phyloP scores from a whole-genome alignment of 2,888 invertebrate species.

The Amphipoea lucens region DNA sequence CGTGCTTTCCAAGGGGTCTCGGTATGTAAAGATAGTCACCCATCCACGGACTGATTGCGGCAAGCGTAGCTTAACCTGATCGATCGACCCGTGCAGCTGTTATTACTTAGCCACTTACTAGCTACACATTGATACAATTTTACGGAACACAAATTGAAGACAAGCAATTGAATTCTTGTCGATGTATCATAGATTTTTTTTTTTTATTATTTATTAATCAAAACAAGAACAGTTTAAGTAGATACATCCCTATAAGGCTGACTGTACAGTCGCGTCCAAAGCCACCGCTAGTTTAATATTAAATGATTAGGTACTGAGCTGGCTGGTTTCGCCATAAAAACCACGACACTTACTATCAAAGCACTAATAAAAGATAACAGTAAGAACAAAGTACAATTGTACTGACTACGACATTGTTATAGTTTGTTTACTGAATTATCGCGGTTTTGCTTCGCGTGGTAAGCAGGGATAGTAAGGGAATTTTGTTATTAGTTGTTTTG shows the following conservation, averaged over 20 bases:
- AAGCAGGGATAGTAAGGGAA: slow-evolving; percentile 5
- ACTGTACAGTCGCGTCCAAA: slow-evolving; percentile 48
- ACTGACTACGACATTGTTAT: slow-evolving; percentile 74
- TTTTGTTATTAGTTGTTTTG: slow-evolving; percentile 23
- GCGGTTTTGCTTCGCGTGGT: slow-evolving; percentile 41
- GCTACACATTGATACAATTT: not conserved
- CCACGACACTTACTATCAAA: slow-evolving; percentile 83
- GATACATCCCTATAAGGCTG: not conserved
- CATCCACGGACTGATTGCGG: not conserved
- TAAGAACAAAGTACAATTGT: slow-evolving; percentile 78
- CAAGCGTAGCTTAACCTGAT: not conserved
- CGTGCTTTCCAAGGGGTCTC: not conserved
- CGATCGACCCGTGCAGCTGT: not conserved
- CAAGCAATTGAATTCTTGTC: not conserved
- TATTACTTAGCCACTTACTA: not conserved
- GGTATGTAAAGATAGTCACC: not conserved
- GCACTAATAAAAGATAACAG: slow-evolving; percentile 84
- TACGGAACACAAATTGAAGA: not conserved
- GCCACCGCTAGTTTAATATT: slow-evolving; percentile 69
- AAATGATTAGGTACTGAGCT: slow-evolving; percentile 79
- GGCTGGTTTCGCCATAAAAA: slow-evolving; percentile 79
- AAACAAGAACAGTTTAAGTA: too few species aligned
- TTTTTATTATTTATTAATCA: too few species aligned
- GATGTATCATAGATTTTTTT: not conserved
- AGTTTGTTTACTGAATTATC: slow-evolving; percentile 67